Base-by-base conservation (phyloP, 2,797 vertebrate species). In the Luscinia luscinia region DNA sequence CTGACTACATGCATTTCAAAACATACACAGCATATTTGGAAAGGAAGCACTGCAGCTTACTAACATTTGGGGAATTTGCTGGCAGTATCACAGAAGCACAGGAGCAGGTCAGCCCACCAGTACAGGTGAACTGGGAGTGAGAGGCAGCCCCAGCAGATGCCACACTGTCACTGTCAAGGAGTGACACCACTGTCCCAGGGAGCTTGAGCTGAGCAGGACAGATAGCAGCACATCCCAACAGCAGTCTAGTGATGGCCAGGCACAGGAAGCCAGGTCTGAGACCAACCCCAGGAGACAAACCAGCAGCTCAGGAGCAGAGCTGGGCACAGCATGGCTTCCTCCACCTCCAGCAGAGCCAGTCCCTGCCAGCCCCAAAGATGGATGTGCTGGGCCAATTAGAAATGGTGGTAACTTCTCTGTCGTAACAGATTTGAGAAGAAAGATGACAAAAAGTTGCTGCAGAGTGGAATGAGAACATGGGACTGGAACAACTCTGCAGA, bases 201-300 rank as follows among this genome's bases (percentile, higher is more conserved):
- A 12, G 4, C 5, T 27, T 14, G 11, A 61, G 18, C 9, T 9
- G 4, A 67, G 3, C 8, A 81, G 5, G 8, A 14, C 0, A 0
- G 6, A 27, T 0, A 80, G 5, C 15, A 76, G 9, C 6, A 85
- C 3, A 15, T 3, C 5, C 13, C 26, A 54, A 3, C 16, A 45
- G 2, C 5, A 61, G 2, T 1, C 7, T 3, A 16, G 2, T 0
- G 1, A 45, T 2, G 0, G 8, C 2, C 15, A 40, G 1, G 1
- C 7, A 34, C 1, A 46, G 1, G 4, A 1, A 52, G 4, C 2
- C 27, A 69, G 1, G 3, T 30, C 19, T 21, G 3, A 59, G 1
- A 19, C 2, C 19, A 59, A 2, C 3, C 8, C 15, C 28, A 14
- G 2, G 0, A 81, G 3, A 34, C 1, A 14, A 51, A 57, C 7